phyloP scores from a whole-genome alignment of 2,888 invertebrate genomes.

The Leucoptera coffeella region DNA sequence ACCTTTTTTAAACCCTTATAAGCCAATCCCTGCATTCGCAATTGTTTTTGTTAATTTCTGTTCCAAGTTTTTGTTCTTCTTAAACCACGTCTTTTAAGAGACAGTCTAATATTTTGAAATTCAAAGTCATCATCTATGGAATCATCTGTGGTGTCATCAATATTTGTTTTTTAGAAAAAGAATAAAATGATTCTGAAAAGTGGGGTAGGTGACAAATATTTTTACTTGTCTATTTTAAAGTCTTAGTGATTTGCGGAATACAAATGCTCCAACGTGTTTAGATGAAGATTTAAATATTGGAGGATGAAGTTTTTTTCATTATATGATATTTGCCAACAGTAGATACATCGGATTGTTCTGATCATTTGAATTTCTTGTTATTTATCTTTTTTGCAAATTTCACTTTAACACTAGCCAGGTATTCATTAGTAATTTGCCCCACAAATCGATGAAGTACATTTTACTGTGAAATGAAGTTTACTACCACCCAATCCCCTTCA shows the following conservation, averaged over 20 bases:
- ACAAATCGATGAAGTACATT: neutral
- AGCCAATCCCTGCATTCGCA: too few species aligned
- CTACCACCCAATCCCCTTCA: constrained; percentile 2
- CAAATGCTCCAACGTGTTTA: constrained; percentile 6
- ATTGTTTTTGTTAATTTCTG: too few species aligned
- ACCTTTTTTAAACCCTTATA: too few species aligned
- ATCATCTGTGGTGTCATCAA: too few species aligned
- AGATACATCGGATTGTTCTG: constrained; percentile 8
- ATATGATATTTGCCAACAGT: constrained; percentile 9
- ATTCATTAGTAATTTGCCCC: constrained; percentile 7
- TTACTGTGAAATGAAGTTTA: constrained; percentile 1
- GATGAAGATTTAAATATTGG: constrained; percentile 7
- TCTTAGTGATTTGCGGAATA: constrained; percentile 8
- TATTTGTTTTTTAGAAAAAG: too few species aligned
- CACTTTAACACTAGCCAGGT: constrained; percentile 7
- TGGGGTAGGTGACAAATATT: too few species aligned
- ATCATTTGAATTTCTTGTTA: constrained; percentile 10
- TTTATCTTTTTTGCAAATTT: constrained; percentile 10
- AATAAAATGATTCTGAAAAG: too few species aligned
- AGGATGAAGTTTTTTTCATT: constrained; percentile 9
- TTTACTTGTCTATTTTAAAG: constrained; percentile 8
- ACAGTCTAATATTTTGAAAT: too few species aligned
- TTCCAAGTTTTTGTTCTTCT: too few species aligned
- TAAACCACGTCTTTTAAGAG: too few species aligned
- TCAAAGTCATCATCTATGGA: too few species aligned